Evolutionary conservation across 2,113 vertebrate species (phyloP).

Genomic region (Prionailurus bengalensis): DNA sequence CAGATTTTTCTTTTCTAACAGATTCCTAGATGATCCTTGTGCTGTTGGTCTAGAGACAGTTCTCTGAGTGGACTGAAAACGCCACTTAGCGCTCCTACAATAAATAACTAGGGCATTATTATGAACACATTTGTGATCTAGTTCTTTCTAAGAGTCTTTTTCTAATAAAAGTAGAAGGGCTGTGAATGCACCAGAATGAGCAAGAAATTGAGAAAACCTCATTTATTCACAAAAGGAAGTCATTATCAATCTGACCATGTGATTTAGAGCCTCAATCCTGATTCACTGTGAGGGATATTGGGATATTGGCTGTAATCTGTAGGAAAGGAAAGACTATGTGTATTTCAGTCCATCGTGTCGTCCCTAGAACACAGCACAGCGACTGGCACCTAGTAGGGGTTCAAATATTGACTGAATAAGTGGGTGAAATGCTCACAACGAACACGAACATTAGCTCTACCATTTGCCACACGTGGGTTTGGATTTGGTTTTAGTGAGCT

Average conservation of each 20-base stretch:
- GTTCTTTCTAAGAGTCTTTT: not conserved
- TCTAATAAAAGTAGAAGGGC: not conserved
- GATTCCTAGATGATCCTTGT: not conserved
- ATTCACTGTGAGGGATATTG: accelerated
- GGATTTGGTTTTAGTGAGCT: not conserved
- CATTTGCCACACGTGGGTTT: accelerated
- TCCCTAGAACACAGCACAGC: accelerated
- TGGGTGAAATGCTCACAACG: not conserved
- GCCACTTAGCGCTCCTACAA: accelerated
- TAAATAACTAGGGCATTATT: accelerated
- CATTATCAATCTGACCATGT: not conserved
- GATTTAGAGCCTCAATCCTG: not conserved
- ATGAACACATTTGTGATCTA: not conserved
- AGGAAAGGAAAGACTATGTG: not conserved
- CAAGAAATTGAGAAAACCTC: not conserved
- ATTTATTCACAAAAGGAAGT: not conserved
- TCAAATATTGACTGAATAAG: not conserved
- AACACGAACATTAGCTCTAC: accelerated
- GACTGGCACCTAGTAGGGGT: accelerated
- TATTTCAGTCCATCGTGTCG: not conserved
- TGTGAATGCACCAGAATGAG: not conserved
- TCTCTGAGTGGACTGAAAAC: not conserved
- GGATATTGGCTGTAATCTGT: accelerated
- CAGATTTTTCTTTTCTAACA: no score
- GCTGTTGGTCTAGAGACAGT: accelerated